These are phyloP conservation scores for Chouioia cunea DNA, from an alignment of 2,888 invertebrate species.

Conservation along the genomic window DNA sequence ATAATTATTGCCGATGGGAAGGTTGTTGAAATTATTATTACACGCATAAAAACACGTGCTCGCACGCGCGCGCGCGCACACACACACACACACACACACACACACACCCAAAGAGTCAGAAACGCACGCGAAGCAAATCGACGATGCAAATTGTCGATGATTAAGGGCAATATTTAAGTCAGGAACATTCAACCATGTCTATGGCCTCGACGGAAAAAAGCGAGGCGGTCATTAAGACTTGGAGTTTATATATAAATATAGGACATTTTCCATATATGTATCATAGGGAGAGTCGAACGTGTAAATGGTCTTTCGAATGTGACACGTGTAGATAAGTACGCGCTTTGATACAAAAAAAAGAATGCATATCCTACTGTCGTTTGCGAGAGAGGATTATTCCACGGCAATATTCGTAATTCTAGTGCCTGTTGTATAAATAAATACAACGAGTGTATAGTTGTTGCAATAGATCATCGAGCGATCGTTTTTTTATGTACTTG, in stretches of 20 bases:
- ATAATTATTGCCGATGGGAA: neutral
- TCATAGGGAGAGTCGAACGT: conserved; percentile 16
- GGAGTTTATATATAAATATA: no score
- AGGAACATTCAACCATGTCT: conserved; percentile 18
- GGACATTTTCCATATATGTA: neutral
- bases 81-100: no score
- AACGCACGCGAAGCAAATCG: conserved; percentile 12
- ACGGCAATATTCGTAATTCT: conserved; percentile 48
- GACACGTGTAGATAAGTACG: conserved; percentile 37
- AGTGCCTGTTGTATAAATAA: conserved; percentile 47
- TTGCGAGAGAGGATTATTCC: conserved; percentile 47
- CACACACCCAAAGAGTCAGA: no score
- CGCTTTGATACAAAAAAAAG: neutral
- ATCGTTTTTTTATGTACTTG: conserved; percentile 28
- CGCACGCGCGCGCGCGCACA: no score
- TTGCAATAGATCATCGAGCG: conserved; percentile 33
- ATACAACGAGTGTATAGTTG: conserved; percentile 40
- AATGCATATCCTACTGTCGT: conserved; percentile 27
- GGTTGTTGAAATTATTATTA: no score
- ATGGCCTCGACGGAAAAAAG: neutral
- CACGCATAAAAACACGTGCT: no score
- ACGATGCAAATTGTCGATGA: conserved; percentile 16
- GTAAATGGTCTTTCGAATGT: conserved; percentile 12
- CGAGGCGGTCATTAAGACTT: conserved; percentile 34
- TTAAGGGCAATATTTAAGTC: conserved; percentile 33